phyloP scores from a whole-genome alignment of 2,797 vertebrate genomes.

The Naso thynnoides region DNA sequence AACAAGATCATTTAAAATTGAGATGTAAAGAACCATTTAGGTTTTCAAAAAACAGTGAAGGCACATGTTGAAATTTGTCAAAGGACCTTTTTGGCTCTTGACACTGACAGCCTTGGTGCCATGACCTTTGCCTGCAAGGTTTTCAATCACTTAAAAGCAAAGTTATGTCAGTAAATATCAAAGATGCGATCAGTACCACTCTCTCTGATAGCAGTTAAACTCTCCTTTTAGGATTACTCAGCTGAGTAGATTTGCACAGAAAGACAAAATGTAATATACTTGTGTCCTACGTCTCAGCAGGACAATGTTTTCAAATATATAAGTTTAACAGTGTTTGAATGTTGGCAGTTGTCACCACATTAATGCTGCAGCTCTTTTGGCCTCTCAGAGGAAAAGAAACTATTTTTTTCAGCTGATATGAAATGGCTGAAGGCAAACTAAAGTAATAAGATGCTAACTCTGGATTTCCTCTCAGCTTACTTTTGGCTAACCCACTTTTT shows the following conservation, averaged over 20 bases:
- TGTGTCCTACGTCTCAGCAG: neutral
- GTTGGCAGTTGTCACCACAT: constrained; percentile 16
- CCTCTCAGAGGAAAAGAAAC: neutral
- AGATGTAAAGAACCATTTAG: too few species aligned
- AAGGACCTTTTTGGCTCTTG: constrained; percentile 1
- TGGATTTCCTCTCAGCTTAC: constrained; percentile 25
- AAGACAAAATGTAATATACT: constrained; percentile 3
- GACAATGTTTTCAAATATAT: constrained; percentile 18
- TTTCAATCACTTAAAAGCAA: constrained; percentile 61
- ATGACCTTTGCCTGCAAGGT: constrained; percentile 41
- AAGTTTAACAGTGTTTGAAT: constrained; percentile 25
- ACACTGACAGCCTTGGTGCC: constrained; percentile 20
- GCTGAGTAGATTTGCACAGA: constrained; percentile 30
- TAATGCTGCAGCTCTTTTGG: constrained; percentile 14
- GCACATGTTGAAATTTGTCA: constrained; percentile 8
- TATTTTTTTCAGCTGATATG: neutral
- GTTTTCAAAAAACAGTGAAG: constrained; percentile 2
- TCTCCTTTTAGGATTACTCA: constrained; percentile 30
- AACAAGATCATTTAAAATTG: constrained; percentile 29
- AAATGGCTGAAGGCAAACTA: constrained; percentile 10
- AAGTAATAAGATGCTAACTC: constrained; percentile 30
- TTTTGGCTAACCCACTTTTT: constrained; percentile 60
- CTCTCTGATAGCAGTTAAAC: constrained; percentile 53
- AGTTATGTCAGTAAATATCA: constrained; percentile 49
- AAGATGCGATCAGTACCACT: constrained; percentile 55